Percentiles rank a stretch among this genome's conserved stretches.
Conservation (phyloP, 2,797 vertebrate genomes). For the Podarcis lilfordi region DNA sequence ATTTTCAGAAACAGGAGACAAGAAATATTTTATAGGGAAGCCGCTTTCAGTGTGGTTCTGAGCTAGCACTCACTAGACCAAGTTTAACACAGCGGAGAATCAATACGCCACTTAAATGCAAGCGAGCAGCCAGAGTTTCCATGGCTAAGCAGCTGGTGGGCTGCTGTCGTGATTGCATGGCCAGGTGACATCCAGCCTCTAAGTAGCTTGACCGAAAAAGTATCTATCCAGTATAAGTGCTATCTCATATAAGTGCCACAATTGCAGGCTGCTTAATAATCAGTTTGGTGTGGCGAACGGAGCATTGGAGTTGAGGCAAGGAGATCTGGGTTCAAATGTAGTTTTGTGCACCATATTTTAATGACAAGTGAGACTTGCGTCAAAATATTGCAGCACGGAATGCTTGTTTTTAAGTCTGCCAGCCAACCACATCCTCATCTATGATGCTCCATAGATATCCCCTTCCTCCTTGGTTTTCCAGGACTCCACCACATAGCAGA, state of each 20-base stretch:
- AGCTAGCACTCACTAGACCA: not conserved
- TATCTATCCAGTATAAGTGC: not conserved
- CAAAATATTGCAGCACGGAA: not conserved
- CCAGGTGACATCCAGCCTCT: not conserved
- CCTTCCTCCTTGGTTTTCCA: not conserved
- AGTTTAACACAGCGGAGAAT: not conserved
- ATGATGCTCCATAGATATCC: not conserved
- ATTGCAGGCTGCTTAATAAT: not conserved
- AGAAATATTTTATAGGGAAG: not conserved
- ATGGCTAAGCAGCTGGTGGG: not conserved
- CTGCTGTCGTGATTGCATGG: not conserved
- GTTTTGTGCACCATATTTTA: not conserved
- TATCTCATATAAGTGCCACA: not conserved
- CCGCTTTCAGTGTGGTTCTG: not conserved
- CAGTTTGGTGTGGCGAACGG: no score
- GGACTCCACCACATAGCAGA: not conserved
- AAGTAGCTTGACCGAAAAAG: not conserved
- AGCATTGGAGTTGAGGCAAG: not conserved
- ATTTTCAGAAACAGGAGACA: not conserved
- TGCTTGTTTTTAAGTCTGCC: not conserved
- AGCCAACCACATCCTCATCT: not conserved
- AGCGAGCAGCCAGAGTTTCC: not conserved
- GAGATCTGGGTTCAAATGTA: not conserved
- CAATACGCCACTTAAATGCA: not conserved
- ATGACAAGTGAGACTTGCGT: not conserved